phyloP scores from a whole-genome alignment of 1,140 invertebrate species.

The Riptortus pedestris region DNA sequence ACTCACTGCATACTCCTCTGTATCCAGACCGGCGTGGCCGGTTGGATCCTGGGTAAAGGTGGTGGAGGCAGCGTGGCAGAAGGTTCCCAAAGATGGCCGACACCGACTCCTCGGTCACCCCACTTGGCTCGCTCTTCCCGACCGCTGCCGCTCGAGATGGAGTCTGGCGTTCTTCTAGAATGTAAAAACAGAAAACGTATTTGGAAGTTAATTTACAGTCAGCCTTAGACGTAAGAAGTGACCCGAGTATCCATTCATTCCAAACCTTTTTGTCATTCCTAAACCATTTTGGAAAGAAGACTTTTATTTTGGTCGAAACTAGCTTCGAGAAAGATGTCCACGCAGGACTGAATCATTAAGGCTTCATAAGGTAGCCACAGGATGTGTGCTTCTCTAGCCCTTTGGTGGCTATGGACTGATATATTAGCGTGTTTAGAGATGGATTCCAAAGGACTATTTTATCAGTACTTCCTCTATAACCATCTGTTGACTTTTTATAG shows the following conservation, averaged over 20 bases:
- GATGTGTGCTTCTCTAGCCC: too few species aligned
- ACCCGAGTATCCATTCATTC: neutral
- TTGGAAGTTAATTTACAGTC: too few species aligned
- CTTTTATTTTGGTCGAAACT: neutral
- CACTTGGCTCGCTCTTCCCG: conserved; percentile 52
- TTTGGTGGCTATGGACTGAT: too few species aligned
- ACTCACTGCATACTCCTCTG: conserved; percentile 30
- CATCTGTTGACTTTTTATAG: too few species aligned
- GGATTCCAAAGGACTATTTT: too few species aligned
- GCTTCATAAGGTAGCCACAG: too few species aligned
- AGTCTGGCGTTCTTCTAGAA: conserved; percentile 31
- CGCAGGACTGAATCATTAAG: too few species aligned
- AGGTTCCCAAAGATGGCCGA: conserved; percentile 52
- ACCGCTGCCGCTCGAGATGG: conserved; percentile 34
- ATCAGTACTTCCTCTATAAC: too few species aligned
- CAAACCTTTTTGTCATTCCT: conserved; percentile 31
- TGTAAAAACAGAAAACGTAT: too few species aligned
- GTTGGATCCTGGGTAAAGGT: neutral
- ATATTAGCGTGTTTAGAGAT: too few species aligned
- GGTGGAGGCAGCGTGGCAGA: conserved; percentile 25
- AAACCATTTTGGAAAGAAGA: neutral
- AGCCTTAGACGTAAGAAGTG: too few species aligned
- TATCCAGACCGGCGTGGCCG: conserved; percentile 37
- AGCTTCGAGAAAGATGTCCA: too few species aligned
- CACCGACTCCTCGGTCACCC: conserved; percentile 52